These are phyloP conservation scores for Falco rusticolus DNA, from an alignment of 2,797 vertebrate genomes.

Conservation along the genomic window DNA sequence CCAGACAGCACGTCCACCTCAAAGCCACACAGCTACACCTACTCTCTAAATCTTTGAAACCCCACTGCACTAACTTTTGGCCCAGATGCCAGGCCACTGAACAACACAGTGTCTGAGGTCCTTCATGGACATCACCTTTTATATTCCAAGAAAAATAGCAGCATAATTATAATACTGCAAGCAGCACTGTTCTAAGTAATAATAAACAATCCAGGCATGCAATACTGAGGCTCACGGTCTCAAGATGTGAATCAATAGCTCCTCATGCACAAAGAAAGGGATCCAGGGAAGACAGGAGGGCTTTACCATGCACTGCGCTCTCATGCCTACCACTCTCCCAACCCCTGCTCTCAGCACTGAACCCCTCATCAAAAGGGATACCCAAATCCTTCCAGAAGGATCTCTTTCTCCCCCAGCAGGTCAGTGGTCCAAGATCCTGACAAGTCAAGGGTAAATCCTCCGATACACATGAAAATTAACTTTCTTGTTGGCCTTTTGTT, in stretches of 20 bases:
- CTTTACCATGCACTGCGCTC: background rate
- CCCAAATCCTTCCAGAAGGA: background rate
- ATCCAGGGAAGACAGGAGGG: background rate
- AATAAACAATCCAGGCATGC: background rate
- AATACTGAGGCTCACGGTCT: background rate
- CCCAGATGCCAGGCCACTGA: background rate
- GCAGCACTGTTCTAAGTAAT: background rate
- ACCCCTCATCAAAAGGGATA: background rate
- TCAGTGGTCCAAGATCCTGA: background rate
- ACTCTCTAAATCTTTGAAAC: background rate
- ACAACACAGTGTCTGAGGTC: background rate
- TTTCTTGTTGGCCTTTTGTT: background rate
- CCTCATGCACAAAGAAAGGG: background rate
- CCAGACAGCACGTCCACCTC: background rate
- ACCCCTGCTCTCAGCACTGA: background rate
- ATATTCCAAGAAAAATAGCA: background rate
- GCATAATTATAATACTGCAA: background rate
- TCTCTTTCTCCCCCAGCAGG: background rate
- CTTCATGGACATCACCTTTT: background rate
- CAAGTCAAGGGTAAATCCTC: background rate
- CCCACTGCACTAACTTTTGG: background rate
- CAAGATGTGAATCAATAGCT: background rate
- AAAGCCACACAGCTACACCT: background rate
- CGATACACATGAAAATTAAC: background rate
- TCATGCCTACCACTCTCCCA: rapidly evolving